These are phyloP conservation scores for Strix uralensis DNA, from an alignment of 2,113 vertebrate genomes.

Conservation along the genomic window DNA sequence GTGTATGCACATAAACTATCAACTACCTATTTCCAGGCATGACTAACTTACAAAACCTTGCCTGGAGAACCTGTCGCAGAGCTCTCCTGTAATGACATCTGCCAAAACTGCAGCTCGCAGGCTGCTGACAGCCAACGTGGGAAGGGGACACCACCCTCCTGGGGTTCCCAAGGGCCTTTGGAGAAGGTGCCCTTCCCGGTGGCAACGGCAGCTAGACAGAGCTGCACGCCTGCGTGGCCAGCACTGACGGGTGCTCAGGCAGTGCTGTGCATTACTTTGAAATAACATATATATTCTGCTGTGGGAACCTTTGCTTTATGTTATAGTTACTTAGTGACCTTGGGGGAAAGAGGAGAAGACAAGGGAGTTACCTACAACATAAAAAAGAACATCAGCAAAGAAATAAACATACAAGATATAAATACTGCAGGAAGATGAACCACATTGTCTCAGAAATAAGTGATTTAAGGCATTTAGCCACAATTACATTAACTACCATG, in stretches of 20 bases:
- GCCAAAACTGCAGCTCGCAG: not conserved
- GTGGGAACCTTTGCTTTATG: not conserved
- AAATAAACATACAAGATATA: not conserved
- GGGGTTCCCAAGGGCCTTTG: not conserved
- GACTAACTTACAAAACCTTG: not conserved
- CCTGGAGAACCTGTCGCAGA: not conserved
- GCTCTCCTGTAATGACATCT: not conserved
- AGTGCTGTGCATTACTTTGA: not conserved
- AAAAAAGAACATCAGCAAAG: not conserved
- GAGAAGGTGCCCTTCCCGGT: not conserved
- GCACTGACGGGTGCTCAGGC: not conserved
- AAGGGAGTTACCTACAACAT: not conserved
- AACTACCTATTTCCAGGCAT: not conserved
- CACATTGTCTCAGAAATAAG: not conserved
- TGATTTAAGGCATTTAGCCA: slow-evolving; percentile 28
- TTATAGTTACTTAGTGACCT: not conserved
- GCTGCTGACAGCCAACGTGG: not conserved
- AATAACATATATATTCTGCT: accelerated
- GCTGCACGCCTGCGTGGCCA: accelerated
- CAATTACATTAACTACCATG: slow-evolving; percentile 39
- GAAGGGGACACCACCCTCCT: not conserved
- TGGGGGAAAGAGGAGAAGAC: not conserved
- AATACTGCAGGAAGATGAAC: not conserved
- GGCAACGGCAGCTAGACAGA: not conserved
- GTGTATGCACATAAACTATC: not conserved